Base-by-base conservation (phyloP, 2,113 vertebrate genomes). In the Donacobius atricapilla region DNA sequence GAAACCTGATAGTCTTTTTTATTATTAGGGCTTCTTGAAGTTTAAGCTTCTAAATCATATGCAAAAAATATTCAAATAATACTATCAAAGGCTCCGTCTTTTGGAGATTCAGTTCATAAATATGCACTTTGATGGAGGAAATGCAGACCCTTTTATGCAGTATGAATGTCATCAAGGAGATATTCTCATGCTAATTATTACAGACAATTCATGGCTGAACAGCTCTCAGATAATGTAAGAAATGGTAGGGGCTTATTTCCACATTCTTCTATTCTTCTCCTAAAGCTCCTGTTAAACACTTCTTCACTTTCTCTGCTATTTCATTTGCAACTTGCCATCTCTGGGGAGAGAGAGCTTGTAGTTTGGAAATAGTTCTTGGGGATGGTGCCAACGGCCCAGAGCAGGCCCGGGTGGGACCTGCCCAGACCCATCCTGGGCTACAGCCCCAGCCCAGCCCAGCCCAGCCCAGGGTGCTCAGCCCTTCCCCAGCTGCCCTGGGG, bases 101-200 rank as follows among this genome's bases (percentile, higher is more conserved):
- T 96, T 0, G 2, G 93, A 96, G 85, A 92, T 96, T 97, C 85
- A 23, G 87, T 97, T 97, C 96, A 97, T 97, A 97, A 97, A 97
- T 97, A 97, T 97, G 96, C 97, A 94, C 97, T 97, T 97, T 97
- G 97, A 97, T 97, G 82, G 94, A 94, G 82, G 89, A 96, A 94
- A 94, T 77, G 79, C 94, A 94, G 92, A 84, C 82, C 92, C 95
- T 97, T 97, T 97, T 96, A 97, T 97, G 94, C 95, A 90, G 79
- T 89, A 83, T 97, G 96, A 97, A 97, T 97, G 97, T 97, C 97
- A 97, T 97, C 97, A 97, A 95, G 96, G 60, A 97, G 96, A 97
- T 94, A 97, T 97, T 97, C 97, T 97, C 93, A 97, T 97, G 97
- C 96, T 97, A 97, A 97, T 97, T 97, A 96, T 97, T 95, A 83